Conservation (phyloP, 37 sponge, comb jelly and placozoan genomes). For the Halichondria panicea region DNA sequence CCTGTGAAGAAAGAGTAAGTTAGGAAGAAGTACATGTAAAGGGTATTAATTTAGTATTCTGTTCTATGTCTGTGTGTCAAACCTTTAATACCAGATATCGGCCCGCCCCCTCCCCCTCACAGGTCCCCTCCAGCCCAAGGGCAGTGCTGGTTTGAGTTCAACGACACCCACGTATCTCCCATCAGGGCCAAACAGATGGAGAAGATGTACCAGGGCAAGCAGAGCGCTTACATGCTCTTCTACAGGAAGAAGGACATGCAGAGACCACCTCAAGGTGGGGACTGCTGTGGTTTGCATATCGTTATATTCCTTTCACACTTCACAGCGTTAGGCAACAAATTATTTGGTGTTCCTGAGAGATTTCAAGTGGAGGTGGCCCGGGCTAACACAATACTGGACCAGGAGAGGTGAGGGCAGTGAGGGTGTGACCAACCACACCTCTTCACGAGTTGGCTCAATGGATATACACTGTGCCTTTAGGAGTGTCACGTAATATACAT, state of each 20-base stretch:
- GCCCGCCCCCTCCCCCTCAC: too few relatives aligned
- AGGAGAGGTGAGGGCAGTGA: conserved; percentile 73
- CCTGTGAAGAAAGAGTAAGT: background rate
- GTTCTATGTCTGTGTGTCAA: too few relatives aligned
- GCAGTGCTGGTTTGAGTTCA: conserved; percentile 81
- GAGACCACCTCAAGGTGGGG: conserved; percentile 51
- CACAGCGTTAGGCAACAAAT: conserved; percentile 29
- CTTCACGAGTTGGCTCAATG: too few relatives aligned
- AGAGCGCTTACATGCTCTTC: conserved; percentile 94
- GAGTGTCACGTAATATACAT: too few relatives aligned
- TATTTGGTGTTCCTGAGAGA: conserved; percentile 44
- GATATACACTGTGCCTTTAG: too few relatives aligned
- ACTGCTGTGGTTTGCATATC: too few relatives aligned
- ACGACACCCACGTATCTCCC: conserved; percentile 69
- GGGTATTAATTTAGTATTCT: too few relatives aligned
- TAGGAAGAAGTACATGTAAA: too few relatives aligned
- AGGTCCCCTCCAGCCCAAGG: too few relatives aligned
- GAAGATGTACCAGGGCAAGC: conserved; percentile 79
- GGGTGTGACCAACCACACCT: too few relatives aligned
- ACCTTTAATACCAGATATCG: too few relatives aligned
- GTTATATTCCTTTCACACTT: background rate
- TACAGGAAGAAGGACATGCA: conserved; percentile 59
- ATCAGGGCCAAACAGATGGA: conserved; percentile 32
- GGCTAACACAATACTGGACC: conserved; percentile 34
- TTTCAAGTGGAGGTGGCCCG: conserved; percentile 16